These are phyloP conservation scores for Zaprionus davidi DNA, from an alignment of 1,140 invertebrate species.

Conservation along the genomic window DNA sequence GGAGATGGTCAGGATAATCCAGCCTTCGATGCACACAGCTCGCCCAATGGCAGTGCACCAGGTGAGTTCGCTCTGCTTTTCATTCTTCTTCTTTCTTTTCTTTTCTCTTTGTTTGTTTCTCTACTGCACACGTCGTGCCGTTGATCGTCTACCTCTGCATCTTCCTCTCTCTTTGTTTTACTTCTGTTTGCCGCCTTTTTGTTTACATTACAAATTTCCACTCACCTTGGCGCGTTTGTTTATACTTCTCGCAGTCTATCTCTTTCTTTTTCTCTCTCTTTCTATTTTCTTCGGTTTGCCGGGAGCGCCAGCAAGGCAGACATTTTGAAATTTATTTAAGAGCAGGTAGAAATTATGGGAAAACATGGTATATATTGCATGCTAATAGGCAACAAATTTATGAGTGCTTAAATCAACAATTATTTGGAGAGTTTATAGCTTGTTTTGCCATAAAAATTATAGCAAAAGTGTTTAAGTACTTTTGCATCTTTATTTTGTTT, in stretches of 20 bases:
- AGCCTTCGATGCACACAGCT: conserved; percentile 45
- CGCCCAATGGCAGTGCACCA: conserved; percentile 46
- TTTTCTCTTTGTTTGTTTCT: conserved; percentile 2
- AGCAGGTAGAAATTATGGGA: neutral
- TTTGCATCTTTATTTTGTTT: neutral
- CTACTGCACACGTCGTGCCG: neutral
- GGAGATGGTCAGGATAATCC: conserved; percentile 73
- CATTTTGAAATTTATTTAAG: conserved; percentile 6
- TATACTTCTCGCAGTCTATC: conserved; percentile 4
- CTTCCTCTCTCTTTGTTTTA: neutral
- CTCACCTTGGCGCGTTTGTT: conserved; percentile 32
- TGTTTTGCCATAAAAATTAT: neutral
- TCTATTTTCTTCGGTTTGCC: conserved; percentile 20
- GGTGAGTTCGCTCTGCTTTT: conserved; percentile 36
- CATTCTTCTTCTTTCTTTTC: neutral
- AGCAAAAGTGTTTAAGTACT: neutral
- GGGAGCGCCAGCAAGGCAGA: conserved; percentile 10
- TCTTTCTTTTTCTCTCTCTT: neutral
- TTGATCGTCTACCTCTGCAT: neutral
- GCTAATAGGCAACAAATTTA: neutral
- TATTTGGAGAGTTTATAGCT: neutral
- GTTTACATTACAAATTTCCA: conserved; percentile 7
- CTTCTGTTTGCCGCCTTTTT: neutral
- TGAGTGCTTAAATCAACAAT: conserved; percentile 6
- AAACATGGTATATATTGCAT: neutral